A percentile compares a stretch with the other conserved stretches of the same genome.
These are phyloP conservation scores for Isaurus tuberculatus DNA, from an alignment of 92 coral and sea anemone species.

Conservation along the genomic window DNA sequence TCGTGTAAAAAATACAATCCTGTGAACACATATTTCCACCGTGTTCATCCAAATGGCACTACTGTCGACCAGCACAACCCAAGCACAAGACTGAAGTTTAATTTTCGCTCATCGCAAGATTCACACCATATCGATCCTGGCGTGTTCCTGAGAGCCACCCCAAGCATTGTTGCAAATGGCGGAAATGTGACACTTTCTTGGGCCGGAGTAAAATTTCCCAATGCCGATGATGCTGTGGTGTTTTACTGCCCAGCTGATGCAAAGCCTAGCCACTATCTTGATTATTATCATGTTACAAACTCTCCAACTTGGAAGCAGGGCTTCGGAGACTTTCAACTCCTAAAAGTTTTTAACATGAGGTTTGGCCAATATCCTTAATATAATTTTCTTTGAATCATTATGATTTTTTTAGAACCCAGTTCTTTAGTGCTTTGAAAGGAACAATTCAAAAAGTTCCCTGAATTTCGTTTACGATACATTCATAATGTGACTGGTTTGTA, in stretches of 20 bases:
- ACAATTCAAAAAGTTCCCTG: no score
- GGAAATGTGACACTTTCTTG: constrained; percentile 82
- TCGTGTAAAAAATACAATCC: constrained; percentile 49
- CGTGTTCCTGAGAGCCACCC: constrained; percentile 55
- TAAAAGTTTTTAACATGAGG: constrained; percentile 75
- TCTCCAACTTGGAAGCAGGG: constrained; percentile 73
- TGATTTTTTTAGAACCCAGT: no score
- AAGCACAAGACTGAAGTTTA: constrained; percentile 60
- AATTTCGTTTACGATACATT: no score
- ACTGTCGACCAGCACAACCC: constrained; percentile 67
- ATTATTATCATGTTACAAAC: constrained; percentile 72
- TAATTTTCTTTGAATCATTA: background rate
- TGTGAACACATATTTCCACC: constrained; percentile 69
- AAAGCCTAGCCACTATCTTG: constrained; percentile 73
- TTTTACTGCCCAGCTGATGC: constrained; percentile 83
- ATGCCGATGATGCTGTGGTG: constrained; percentile 65
- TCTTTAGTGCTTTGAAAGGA: no score
- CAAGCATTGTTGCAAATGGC: constrained; percentile 74
- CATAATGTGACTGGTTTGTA: no score
- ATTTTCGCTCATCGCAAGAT: constrained; percentile 11
- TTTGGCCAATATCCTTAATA: background rate
- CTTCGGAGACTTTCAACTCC: constrained; percentile 59
- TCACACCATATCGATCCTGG: constrained; percentile 3
- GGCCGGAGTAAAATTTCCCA: constrained; percentile 72
- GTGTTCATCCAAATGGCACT: constrained; percentile 67